A percentile compares a stretch with the other conserved stretches of the same genome.
Evolutionary conservation across 2,888 invertebrate species (phyloP).

Genomic region (Bursaphelenchus okinawaensis): DNA sequence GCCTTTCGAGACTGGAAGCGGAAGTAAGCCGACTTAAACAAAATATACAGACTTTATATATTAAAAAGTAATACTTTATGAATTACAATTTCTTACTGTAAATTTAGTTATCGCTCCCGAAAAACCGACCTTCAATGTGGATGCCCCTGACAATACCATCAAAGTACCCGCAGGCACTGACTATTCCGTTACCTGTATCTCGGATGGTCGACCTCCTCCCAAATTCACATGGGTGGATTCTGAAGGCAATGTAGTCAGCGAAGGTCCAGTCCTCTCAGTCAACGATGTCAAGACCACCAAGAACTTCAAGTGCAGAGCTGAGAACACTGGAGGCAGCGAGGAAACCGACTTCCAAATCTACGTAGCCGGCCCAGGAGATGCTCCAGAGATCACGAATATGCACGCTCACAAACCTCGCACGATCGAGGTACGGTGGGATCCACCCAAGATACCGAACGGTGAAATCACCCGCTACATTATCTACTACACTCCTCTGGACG

Average conservation of each 20-base stretch:
- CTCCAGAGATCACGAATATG: slow-evolving; percentile 50
- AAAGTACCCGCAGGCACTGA: slow-evolving; percentile 52
- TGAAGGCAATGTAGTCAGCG: slow-evolving; percentile 51
- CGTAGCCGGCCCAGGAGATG: slow-evolving; percentile 53
- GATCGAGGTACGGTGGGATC: slow-evolving; percentile 49
- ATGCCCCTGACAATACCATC: slow-evolving; percentile 43
- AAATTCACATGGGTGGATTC: slow-evolving; percentile 51
- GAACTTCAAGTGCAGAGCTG: slow-evolving; percentile 46
- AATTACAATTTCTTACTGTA: not conserved
- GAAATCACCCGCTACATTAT: slow-evolving; percentile 54
- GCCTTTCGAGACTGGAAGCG: slow-evolving; percentile 47
- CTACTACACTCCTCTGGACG: slow-evolving; percentile 55
- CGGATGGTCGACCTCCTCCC: slow-evolving; percentile 52
- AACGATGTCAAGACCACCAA: slow-evolving; percentile 43
- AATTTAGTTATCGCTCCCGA: slow-evolving; percentile 47
- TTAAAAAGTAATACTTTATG: not conserved
- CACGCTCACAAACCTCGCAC: slow-evolving; percentile 49
- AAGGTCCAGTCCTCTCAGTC: slow-evolving; percentile 40
- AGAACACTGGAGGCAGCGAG: slow-evolving; percentile 48
- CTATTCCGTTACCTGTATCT: slow-evolving; percentile 39
- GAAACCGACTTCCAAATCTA: slow-evolving; percentile 47
- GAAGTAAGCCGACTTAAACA: slow-evolving; percentile 29
- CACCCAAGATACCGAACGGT: slow-evolving; percentile 53
- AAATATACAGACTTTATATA: not conserved
- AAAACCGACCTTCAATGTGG: slow-evolving; percentile 50